Base-by-base conservation (phyloP, 2,113 vertebrate genomes). In the Varanus komodoensis region DNA sequence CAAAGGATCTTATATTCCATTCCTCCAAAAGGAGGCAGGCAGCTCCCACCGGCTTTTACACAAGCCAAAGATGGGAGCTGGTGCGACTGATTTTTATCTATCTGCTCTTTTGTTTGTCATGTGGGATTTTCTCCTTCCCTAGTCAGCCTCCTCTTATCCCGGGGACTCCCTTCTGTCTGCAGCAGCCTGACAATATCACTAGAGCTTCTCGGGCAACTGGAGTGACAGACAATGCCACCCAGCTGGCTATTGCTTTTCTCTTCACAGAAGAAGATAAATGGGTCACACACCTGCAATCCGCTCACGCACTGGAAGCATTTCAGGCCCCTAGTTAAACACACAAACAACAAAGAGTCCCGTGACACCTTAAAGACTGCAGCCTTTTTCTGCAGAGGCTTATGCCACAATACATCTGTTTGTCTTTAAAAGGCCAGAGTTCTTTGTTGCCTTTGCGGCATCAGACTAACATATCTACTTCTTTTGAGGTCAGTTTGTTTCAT, bases 31-130 rank as follows among this genome's bases (percentile, higher is more conserved):
- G 0, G 0, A 21, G 54, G 38, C 88, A 87, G 64, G 81, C 15
- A 57, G 0, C 2, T 87, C 91, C 86, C 4, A 67, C 44, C 2
- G 27, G 89, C 90, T 69, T 64, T 80, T 44, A 48, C 17, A 23
- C 86, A 3, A 32, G 54, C 1, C 44, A 4, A 57, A 50, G 34
- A 0, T 73, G 71, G 27, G 38, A 8, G 0, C 69, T 89, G 82
- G 50, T 48, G 86, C 69, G 3, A 15, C 2, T 93, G 84, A 87
- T 86, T 93, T 92, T 92, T 91, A 19, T 61, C 21, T 67, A 0
- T 0, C 5, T 21, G 32, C 69, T 0, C 2, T 91, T 92, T 88
- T 84, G 15, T 87, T 77, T 82, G n/a, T 87, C 69, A 0, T 67
- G 34, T 52, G 1, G 44, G 84, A 29, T 9, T 91, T 77, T 44